These are phyloP conservation scores for Anthophora plumipes DNA, from an alignment of 2,888 invertebrate genomes.

Conservation along the genomic window DNA sequence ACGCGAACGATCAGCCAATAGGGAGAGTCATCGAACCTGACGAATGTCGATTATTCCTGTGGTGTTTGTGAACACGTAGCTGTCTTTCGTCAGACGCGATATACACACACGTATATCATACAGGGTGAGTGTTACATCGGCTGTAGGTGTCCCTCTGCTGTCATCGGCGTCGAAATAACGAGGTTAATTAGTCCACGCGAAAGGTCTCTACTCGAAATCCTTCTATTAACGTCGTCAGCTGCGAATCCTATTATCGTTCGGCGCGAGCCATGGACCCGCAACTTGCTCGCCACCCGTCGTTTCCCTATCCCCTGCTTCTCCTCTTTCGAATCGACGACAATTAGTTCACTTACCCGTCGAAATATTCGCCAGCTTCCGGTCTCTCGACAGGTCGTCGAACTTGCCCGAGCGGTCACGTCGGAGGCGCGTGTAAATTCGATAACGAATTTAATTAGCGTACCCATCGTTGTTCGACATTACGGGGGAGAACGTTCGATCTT, in stretches of 20 bases:
- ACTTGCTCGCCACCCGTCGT: constrained; percentile 18
- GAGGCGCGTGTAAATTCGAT: constrained; percentile 47
- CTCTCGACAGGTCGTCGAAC: not conserved
- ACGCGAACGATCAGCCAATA: constrained; percentile 7
- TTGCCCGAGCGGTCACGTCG: constrained; percentile 29
- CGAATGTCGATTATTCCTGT: constrained; percentile 38
- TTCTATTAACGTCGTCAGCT: constrained; percentile 71
- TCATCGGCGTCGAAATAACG: constrained; percentile 61
- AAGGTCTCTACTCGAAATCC: constrained; percentile 62
- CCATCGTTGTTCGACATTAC: not conserved
- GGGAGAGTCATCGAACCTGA: constrained; percentile 23
- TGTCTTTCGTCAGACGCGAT: constrained; percentile 50
- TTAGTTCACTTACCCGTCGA: constrained; percentile 49
- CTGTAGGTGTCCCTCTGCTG: constrained; percentile 38
- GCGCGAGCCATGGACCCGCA: constrained; percentile 1
- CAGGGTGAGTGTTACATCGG: constrained; percentile 47
- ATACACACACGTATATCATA: not conserved
- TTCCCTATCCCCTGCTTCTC: constrained; percentile 10
- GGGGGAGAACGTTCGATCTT: not conserved
- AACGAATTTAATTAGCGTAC: constrained; percentile 47
- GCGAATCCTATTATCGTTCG: constrained; percentile 59
- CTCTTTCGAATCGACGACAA: constrained; percentile 48
- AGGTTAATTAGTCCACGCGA: constrained; percentile 67
- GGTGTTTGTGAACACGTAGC: constrained; percentile 34
- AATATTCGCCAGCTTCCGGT: constrained; percentile 22